phyloP scores from a whole-genome alignment of 2,113 vertebrate genomes.

The Mirza zaza region DNA sequence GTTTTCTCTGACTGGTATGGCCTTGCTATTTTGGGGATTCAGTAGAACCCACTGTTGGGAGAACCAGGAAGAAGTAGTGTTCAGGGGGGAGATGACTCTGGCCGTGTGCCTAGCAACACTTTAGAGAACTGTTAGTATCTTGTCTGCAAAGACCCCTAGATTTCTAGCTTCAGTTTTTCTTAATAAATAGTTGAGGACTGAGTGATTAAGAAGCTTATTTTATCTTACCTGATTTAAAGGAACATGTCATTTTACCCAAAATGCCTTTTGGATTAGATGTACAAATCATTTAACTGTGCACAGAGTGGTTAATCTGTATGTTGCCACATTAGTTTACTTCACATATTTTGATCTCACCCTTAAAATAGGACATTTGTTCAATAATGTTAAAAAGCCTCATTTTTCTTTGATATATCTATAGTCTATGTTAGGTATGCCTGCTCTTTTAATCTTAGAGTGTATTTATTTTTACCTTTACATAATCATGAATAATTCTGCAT shows the following conservation, averaged over 20 bases:
- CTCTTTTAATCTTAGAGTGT: background rate
- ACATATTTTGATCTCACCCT: background rate
- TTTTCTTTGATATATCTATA: background rate
- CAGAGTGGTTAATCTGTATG: background rate
- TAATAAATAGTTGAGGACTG: background rate
- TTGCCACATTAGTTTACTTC: background rate
- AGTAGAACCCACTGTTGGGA: no score
- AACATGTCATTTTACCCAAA: background rate
- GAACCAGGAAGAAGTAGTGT: background rate
- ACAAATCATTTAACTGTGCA: background rate
- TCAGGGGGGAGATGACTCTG: background rate
- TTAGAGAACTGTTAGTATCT: background rate
- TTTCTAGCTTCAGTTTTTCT: background rate
- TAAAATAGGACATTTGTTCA: background rate
- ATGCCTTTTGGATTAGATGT: background rate
- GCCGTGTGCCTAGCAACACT: fast-evolving
- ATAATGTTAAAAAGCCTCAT: background rate
- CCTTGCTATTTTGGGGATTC: background rate
- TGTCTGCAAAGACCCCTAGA: background rate
- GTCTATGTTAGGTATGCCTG: background rate
- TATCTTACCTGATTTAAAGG: background rate
- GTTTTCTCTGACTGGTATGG: background rate
- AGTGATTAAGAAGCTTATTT: background rate
- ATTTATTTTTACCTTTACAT: constrained; percentile 11
- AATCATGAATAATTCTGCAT: background rate